Percentiles rank a stretch among this genome's conserved stretches.
Evolutionary conservation across 2,888 invertebrate species (phyloP).

Genomic region (Drosophila kanekoi): DNA sequence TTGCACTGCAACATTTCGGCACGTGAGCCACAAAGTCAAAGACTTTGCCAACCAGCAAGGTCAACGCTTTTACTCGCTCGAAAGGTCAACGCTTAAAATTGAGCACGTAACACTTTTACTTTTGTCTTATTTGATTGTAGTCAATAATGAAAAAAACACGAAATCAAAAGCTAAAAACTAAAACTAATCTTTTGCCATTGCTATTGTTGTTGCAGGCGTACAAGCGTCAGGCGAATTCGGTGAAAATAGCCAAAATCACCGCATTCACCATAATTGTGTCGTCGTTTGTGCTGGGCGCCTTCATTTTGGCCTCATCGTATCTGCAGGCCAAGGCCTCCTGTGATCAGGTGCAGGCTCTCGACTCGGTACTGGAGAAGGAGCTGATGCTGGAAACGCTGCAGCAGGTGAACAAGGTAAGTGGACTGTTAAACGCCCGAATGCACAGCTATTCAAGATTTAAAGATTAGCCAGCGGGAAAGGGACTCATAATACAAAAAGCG

Average conservation of each 20-base stretch:
- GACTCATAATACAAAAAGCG: too few relatives aligned
- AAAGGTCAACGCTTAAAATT: constrained; percentile 43
- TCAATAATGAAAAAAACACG: background rate
- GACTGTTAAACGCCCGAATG: constrained; percentile 51
- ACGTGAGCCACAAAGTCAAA: constrained; percentile 47
- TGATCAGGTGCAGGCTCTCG: constrained; percentile 90
- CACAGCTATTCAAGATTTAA: constrained; percentile 9
- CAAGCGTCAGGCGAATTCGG: constrained; percentile 90
- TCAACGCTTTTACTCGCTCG: constrained; percentile 53
- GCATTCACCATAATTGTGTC: constrained; percentile 93
- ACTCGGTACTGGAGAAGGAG: constrained; percentile 89
- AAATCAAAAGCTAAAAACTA: background rate
- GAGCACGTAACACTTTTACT: constrained; percentile 51
- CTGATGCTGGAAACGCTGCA: constrained; percentile 89
- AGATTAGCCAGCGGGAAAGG: background rate
- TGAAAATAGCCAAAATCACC: constrained; percentile 94
- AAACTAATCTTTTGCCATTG: constrained; percentile 10
- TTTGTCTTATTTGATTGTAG: constrained; percentile 6
- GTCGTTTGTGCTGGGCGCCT: constrained; percentile 92
- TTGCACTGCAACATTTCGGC: constrained; percentile 40
- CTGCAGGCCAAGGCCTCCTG: constrained; percentile 93
- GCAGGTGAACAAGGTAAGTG: constrained; percentile 87
- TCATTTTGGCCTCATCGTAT: constrained; percentile 93
- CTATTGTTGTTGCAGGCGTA: constrained; percentile 89
- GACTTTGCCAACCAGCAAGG: constrained; percentile 40